Evolutionary conservation across 2,888 invertebrate genomes (phyloP).

Genomic region (Xestoiulus laeticollis): DNA sequence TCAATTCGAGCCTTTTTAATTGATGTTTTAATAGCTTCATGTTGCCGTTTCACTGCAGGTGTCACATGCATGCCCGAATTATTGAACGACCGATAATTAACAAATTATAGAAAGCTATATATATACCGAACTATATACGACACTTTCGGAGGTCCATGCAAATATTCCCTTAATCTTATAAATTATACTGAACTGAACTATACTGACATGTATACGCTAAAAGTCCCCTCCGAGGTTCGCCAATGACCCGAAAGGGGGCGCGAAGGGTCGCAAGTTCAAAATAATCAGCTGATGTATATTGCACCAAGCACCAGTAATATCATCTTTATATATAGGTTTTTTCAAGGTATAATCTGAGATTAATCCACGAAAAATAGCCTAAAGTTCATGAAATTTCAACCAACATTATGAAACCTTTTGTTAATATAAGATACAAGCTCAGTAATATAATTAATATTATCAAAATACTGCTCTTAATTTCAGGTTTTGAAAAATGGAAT

Average conservation of each 20-base stretch:
- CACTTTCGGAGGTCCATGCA: neutral
- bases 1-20: constrained; percentile 20
- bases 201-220: neutral
- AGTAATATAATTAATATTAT: no score
- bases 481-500: no score
- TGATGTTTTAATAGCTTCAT: neutral
- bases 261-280: neutral
- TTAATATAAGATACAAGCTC: no score
- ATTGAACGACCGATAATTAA: constrained; percentile 31
- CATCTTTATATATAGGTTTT: no score
- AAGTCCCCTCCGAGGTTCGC: neutral
- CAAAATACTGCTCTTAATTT: no score
- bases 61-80: neutral
- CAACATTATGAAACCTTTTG: no score
- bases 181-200: no score
- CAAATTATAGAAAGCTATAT: neutral
- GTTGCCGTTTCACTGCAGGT: neutral
- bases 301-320: no score
- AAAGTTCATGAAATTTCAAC: no score
- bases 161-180: neutral
- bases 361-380: no score
- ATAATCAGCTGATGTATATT: no score
- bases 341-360: no score
- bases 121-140: neutral
- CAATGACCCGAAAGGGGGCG: neutral